Base-by-base conservation (phyloP, 2,888 invertebrate genomes). In the Cephonodes hylas region DNA sequence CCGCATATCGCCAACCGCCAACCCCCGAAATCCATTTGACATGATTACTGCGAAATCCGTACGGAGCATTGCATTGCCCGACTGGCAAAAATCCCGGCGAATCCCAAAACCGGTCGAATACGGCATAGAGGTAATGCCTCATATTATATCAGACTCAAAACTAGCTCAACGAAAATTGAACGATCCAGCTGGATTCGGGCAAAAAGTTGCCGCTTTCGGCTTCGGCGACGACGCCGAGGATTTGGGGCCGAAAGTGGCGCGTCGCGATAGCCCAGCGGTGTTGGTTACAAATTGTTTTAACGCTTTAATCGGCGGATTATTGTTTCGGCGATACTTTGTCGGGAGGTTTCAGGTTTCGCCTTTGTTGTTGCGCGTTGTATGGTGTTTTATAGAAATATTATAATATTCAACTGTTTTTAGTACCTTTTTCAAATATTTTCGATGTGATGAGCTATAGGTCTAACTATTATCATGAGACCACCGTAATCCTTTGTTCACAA, bases 161-260 rank as follows among this genome's bases (percentile, higher is more conserved):
- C 58, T 27, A 53, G 60, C 58, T 61, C 45, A 38, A 53, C 56
- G 45, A 44, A 57, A 61, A 64, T 61, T 61, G 64, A 61, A 56
- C 64, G 61, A 61, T 64, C 59, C 53, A 46, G 34, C 18, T 20
- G 61, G 46, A 60, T 57, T 27, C 31, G 25, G 34, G 44, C 48
- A 58, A 61, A 61, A 61, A 46, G 27, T 42, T 56, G 34, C 20
- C 42, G 27, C 4, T 56, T 42, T 38, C 34, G 45, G 13, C 10
- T 27, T 38, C 60, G 42, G 22, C 46, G 31, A 45, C 48, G 18
- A 42, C 8, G 46, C 23, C 23, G 58, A n/a, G 42, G 34, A 38
- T 38, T 38, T 13, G 5, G n/a, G 38, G 38, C 38, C 38, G 38
- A 38, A 38, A 38, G 38, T 53, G 18, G 18, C 31, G 27, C 23